Base-by-base conservation (phyloP, 2,113 vertebrate species). In the Hippocampus comes region DNA sequence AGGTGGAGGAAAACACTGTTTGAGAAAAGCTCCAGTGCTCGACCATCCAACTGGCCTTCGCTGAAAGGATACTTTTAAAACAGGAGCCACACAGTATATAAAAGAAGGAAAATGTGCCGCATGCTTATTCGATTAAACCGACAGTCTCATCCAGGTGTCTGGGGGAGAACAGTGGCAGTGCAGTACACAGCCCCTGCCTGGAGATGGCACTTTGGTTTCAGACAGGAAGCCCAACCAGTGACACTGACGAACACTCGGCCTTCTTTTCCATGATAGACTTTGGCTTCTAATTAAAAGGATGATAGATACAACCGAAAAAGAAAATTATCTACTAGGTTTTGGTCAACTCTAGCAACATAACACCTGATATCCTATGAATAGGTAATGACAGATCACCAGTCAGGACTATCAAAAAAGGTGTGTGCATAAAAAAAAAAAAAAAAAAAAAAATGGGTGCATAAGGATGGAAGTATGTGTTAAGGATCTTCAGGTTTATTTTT, bases 131-230 rank as follows among this genome's bases (percentile, higher is more conserved):
- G 80, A 74, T 72, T 72, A 20, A 20, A 78, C 18, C 76, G 48
- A 59, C 76, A 84, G 68, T 74, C 68, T 73, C 60, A 41, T 78
- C 68, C 42, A 41, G 71, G 80, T 84, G 78, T 83, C 74, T 78
- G 74, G 68, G 43, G 65, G 68, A 49, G 59, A 25, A 42, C 57
- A 80, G 42, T 9, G 21, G 72, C 72, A 5, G 48, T 78, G 90
- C 85, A 90, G 84, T 87, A 76, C 82, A 43, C 0, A 0, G 8
- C 10, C 20, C 9, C 9, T 1, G 66, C 91, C 93, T 92, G 89
- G 2, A 93, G 93, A 88, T 93, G 93, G 93, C 93, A 93, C 89
- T 93, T 91, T 92, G 79, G 92, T 83, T 90, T 89, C 90, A 91
- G 88, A 65, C 2, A 75, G 84, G 70, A 80, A 61, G 46, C 12